Conservation (phyloP, 2,113 vertebrate species). For the Lepidothrix coronata region DNA sequence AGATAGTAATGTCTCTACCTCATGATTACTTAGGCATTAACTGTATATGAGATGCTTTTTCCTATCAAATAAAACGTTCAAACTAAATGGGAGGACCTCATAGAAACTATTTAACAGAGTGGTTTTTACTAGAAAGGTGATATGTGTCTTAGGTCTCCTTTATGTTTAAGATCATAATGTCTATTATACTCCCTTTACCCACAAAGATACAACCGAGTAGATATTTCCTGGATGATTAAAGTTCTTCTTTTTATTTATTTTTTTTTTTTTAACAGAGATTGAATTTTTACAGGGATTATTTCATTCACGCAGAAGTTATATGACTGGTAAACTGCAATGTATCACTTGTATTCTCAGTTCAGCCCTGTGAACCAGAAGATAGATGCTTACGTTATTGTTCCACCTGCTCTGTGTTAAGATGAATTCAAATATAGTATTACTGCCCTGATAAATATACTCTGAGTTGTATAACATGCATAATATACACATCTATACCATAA, state of each 20-base stretch:
- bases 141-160: background rate
- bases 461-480: conserved; percentile 35
- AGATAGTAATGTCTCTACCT: background rate
- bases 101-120: background rate
- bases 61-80: background rate
- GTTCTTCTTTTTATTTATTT: background rate
- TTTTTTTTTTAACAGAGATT: background rate
- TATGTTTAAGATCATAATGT: background rate
- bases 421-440: conserved; percentile 12
- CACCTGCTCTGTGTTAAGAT: conserved; percentile 34
- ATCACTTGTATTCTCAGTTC: background rate
- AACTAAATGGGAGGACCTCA: background rate
- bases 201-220: background rate
- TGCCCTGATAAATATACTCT: conserved; percentile 36
- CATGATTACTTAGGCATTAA: background rate
- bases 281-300: conserved; percentile 43
- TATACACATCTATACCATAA: conserved; percentile 49
- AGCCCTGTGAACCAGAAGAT: background rate
- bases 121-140: background rate
- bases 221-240: conserved; percentile 29
- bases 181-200: background rate
- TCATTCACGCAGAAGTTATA: conserved; percentile 28
- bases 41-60: background rate
- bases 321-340: conserved; percentile 15
- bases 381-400: conserved; percentile 36